phyloP scores from a whole-genome alignment of 2,113 vertebrate genomes.

The Callocephalon fimbriatum region DNA sequence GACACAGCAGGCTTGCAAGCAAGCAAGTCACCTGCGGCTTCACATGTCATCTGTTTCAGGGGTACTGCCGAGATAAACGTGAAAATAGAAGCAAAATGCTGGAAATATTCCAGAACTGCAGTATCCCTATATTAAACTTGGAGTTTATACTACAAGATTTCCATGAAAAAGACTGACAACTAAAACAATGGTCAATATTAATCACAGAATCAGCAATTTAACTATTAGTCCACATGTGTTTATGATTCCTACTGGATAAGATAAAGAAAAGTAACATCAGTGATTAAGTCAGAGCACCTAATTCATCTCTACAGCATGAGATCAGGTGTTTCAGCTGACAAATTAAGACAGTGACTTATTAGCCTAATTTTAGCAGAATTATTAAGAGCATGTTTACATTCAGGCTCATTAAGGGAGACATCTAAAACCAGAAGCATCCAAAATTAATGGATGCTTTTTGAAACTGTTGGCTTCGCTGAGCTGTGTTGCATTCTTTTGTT shows the following conservation, averaged over 20 bases:
- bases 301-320: too few relatives aligned
- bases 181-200: not conserved
- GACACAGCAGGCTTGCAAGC: not conserved
- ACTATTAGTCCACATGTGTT: not conserved
- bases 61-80: not conserved
- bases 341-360: too few relatives aligned
- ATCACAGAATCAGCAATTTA: not conserved
- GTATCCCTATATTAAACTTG: not conserved
- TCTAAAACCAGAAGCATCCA: too few relatives aligned
- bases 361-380: too few relatives aligned
- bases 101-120: not conserved
- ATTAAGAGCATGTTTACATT: too few relatives aligned
- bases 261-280: too few relatives aligned
- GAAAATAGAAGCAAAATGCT: not conserved
- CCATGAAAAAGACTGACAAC: not conserved
- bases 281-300: too few relatives aligned
- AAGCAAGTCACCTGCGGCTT: not conserved
- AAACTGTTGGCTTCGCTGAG: too few relatives aligned
- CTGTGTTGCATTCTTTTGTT: too few relatives aligned
- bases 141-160: not conserved
- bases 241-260: not conserved
- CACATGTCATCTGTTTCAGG: not conserved
- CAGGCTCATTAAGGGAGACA: too few relatives aligned
- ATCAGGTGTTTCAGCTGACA: too few relatives aligned
- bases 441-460: too few relatives aligned